These are phyloP conservation scores for Oriolus oriolus DNA, from an alignment of 2,113 vertebrate genomes.

Conservation along the genomic window DNA sequence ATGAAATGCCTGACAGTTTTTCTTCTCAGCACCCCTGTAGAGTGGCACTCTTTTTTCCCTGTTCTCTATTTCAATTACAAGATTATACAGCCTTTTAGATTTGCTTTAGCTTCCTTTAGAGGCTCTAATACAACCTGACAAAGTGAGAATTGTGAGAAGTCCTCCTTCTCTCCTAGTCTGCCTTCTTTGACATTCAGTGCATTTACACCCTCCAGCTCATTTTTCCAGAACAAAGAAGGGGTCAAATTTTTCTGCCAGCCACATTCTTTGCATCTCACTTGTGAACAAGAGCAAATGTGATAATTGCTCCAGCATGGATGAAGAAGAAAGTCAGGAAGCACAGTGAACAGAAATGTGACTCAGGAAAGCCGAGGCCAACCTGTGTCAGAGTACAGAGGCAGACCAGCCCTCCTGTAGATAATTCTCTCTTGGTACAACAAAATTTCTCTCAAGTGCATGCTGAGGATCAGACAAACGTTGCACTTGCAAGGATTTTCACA, in stretches of 20 bases:
- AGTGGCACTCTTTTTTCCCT: neutral
- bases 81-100: conserved; percentile 3
- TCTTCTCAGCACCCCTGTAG: neutral
- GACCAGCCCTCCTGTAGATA: neutral
- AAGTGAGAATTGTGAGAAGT: conserved; percentile 26
- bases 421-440: neutral
- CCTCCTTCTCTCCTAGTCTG: neutral
- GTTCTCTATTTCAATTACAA: conserved; percentile 3
- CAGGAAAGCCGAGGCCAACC: neutral
- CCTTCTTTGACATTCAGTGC: neutral
- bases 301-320: conserved; percentile 12
- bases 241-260: conserved; percentile 25
- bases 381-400: neutral
- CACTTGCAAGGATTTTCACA: neutral
- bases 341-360: neutral
- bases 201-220: conserved; percentile 16
- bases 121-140: conserved; percentile 19
- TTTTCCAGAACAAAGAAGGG: conserved; percentile 37
- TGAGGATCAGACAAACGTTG: neutral
- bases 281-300: conserved; percentile 17
- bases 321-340: neutral
- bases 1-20: neutral
- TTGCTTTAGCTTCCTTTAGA: neutral
- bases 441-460: neutral
- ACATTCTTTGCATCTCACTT: conserved; percentile 41